Conservation (phyloP, 2,797 vertebrate species). For the Mormyrops attenuatus region DNA sequence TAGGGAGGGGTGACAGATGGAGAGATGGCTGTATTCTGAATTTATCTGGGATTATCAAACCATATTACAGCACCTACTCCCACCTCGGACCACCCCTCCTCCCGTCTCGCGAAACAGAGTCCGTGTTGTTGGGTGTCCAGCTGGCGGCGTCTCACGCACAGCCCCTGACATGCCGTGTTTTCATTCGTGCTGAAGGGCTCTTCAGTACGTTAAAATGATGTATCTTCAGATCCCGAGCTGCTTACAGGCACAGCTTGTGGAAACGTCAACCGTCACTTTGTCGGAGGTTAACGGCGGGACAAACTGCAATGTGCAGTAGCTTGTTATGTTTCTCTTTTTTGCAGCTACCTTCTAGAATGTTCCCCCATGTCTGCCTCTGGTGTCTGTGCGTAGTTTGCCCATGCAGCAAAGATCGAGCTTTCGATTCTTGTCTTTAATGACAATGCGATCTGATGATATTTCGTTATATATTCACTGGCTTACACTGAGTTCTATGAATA, state of each 20-base stretch:
- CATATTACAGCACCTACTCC: slow-evolving; percentile 37
- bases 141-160: slow-evolving; percentile 1
- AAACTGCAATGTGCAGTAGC: background rate
- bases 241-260: background rate
- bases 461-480: background rate
- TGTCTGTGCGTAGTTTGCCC: background rate
- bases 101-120: slow-evolving; percentile 15
- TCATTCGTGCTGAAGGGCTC: slow-evolving; percentile 14
- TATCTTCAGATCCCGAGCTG: background rate
- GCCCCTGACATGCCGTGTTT: slow-evolving; percentile 16
- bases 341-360: background rate
- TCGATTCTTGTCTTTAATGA: background rate
- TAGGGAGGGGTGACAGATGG: slow-evolving; percentile 21
- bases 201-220: slow-evolving; percentile 18
- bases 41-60: slow-evolving; percentile 51
- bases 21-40: slow-evolving; percentile 29
- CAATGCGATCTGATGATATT: background rate
- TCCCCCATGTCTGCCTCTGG: background rate
- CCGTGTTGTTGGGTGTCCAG: slow-evolving; percentile 10
- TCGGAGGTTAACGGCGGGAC: background rate
- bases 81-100: background rate
- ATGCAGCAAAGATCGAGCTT: background rate
- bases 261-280: background rate
- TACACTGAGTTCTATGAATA: background rate
- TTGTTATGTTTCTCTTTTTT: background rate